Percentiles rank a stretch among this genome's conserved stretches.
Conservation (phyloP, 2,113 vertebrate species). For the Aramus guarauna region DNA sequence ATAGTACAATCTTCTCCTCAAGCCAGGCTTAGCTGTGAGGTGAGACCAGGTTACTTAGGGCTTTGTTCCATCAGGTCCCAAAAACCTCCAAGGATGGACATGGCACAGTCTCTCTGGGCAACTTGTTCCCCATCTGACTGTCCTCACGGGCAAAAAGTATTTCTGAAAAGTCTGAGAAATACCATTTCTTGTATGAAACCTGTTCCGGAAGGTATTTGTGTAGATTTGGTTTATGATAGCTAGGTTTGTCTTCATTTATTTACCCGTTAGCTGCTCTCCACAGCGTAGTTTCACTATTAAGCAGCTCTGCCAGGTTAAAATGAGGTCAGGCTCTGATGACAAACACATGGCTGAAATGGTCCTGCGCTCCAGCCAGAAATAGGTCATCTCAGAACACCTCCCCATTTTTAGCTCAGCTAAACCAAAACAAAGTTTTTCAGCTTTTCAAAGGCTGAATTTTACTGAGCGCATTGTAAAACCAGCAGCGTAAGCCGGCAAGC, state of each 20-base stretch:
- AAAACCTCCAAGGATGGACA: not conserved
- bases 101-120: not conserved
- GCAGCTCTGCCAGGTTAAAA: slow-evolving; percentile 21
- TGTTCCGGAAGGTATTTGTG: not conserved
- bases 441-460: not conserved
- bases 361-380: slow-evolving; percentile 20
- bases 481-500: not conserved
- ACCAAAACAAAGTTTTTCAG: not conserved
- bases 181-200: not conserved
- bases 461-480: not conserved
- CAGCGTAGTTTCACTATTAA: not conserved
- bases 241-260: not conserved
- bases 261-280: not conserved
- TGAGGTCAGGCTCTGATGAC: slow-evolving; percentile 18
- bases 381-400: not conserved
- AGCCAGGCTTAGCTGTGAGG: not conserved
- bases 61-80: not conserved
- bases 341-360: not conserved
- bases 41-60: not conserved
- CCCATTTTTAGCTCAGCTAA: not conserved
- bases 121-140: not conserved
- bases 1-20: not conserved
- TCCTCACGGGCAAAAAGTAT: not conserved
- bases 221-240: not conserved
- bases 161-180: not conserved